A percentile compares a stretch with the other conserved stretches of the same genome.
Evolutionary conservation across 23 tunicate genomes (phyloP).

Genomic region (Pegea sp.): DNA sequence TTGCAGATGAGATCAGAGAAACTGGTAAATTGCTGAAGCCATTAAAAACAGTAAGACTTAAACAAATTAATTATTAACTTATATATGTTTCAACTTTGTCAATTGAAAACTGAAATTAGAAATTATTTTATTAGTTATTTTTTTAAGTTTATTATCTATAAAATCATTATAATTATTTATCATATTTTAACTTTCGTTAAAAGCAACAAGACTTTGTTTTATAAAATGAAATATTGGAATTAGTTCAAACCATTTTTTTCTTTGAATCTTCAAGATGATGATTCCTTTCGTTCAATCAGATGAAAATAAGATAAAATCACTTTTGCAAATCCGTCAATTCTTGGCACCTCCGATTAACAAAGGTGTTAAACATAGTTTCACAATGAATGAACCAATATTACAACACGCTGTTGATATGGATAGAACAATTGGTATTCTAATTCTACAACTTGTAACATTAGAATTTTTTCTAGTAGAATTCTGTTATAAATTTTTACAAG

Average conservation of each 20-base stretch:
- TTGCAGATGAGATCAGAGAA: conserved; percentile 21
- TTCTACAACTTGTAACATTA: too few species aligned
- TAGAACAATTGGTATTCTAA: too few species aligned
- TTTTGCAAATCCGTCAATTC: neutral
- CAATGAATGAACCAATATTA: neutral
- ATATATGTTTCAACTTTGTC: too few species aligned
- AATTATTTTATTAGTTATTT: too few species aligned
- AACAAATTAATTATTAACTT: neutral
- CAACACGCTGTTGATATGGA: conserved; percentile 1
- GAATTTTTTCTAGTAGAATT: too few species aligned
- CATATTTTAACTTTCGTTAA: neutral
- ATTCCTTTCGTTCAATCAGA: neutral
- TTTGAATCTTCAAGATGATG: neutral
- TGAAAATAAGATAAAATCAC: neutral
- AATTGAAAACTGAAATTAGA: too few species aligned
- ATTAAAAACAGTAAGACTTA: neutral
- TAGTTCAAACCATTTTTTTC: neutral
- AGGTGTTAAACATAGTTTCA: neutral
- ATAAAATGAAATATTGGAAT: neutral
- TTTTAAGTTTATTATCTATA: too few species aligned
- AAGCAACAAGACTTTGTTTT: neutral
- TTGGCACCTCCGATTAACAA: neutral
- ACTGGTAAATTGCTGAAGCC: neutral
- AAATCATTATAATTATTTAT: neutral
- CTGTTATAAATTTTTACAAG: too few species aligned